These are phyloP conservation scores for Drosophila lutescens DNA, from an alignment of 2,888 invertebrate species.

Conservation along the genomic window DNA sequence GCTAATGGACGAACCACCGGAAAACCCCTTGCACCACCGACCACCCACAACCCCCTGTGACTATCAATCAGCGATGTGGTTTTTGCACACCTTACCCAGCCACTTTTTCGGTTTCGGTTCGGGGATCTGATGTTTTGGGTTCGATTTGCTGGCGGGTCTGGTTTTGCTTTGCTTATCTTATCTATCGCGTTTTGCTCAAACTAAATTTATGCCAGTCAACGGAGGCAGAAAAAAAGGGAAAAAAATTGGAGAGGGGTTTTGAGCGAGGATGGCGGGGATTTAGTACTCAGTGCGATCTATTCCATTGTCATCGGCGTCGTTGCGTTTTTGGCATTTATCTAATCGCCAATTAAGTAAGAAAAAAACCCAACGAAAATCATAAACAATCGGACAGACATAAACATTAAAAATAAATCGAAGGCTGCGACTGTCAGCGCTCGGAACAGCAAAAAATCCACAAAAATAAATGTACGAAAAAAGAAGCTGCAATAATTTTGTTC, in stretches of 20 bases:
- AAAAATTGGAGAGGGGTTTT: not conserved
- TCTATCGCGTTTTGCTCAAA: slow-evolving; percentile 68
- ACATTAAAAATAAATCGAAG: slow-evolving; percentile 80
- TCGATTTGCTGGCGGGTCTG: slow-evolving; percentile 31
- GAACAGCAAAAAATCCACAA: slow-evolving; percentile 27
- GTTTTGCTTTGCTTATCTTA: slow-evolving; percentile 59
- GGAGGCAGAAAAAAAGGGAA: slow-evolving; percentile 2
- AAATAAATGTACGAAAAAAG: slow-evolving; percentile 54
- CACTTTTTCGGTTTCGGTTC: slow-evolving; percentile 16
- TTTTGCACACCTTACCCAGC: slow-evolving; percentile 67
- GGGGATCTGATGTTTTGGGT: slow-evolving; percentile 16
- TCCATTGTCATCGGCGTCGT: slow-evolving; percentile 64
- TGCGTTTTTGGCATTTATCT: slow-evolving; percentile 60
- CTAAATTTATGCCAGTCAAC: slow-evolving; percentile 70
- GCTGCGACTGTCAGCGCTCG: slow-evolving; percentile 59
- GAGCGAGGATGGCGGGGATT: slow-evolving; percentile 3
- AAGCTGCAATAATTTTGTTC: slow-evolving; percentile 76
- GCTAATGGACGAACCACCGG: slow-evolving; percentile 12
- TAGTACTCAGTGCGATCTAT: slow-evolving; percentile 48
- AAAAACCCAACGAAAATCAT: slow-evolving; percentile 60
- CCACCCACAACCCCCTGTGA: slow-evolving; percentile 19
- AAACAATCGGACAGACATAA: slow-evolving; percentile 79
- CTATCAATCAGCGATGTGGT: slow-evolving; percentile 63
- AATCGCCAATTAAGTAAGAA: slow-evolving; percentile 74
- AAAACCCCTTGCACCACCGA: slow-evolving; percentile 11